Conservation (phyloP, 2,888 invertebrate genomes). For the Cremastobaeus sp. region DNA sequence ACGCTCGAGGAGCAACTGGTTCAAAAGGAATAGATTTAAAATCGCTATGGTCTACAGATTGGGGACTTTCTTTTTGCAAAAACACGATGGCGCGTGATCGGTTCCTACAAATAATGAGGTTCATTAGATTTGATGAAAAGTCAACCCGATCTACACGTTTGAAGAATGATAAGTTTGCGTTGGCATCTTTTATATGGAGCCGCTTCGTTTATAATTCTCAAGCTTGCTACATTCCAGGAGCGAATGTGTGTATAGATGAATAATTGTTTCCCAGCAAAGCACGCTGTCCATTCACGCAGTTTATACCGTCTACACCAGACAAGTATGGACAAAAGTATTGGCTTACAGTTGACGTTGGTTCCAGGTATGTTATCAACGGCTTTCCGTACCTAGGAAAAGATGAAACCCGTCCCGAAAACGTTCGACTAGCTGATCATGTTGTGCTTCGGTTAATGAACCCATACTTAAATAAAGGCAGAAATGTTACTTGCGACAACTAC, state of each 20-base stretch:
- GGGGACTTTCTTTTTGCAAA: constrained; percentile 52
- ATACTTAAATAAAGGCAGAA: constrained; percentile 20
- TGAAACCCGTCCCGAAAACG: constrained; percentile 6
- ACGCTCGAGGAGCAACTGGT: constrained; percentile 17
- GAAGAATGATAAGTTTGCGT: constrained; percentile 63
- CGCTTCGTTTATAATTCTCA: constrained; percentile 63
- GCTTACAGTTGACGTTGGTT: constrained; percentile 49
- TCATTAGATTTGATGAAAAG: too few relatives aligned
- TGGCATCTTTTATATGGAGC: constrained; percentile 64
- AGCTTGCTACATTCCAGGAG: constrained; percentile 61
- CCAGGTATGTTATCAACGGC: constrained; percentile 53
- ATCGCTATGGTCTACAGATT: constrained; percentile 17
- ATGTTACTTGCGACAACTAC: constrained; percentile 18
- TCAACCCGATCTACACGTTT: too few relatives aligned
- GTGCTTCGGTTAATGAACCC: constrained; percentile 12
- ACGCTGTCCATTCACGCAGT: constrained; percentile 46
- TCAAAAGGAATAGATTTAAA: constrained; percentile 7
- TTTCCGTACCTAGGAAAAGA: constrained; percentile 50
- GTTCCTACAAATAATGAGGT: too few relatives aligned
- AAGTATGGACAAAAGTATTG: constrained; percentile 64
- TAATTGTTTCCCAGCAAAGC: constrained; percentile 65
- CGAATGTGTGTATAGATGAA: constrained; percentile 63
- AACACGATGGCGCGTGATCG: constrained; percentile 34
- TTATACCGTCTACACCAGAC: constrained; percentile 58
- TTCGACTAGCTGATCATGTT: constrained; percentile 4